Conservation (phyloP, 2,888 invertebrate genomes). For the Pimpla rufipes region DNA sequence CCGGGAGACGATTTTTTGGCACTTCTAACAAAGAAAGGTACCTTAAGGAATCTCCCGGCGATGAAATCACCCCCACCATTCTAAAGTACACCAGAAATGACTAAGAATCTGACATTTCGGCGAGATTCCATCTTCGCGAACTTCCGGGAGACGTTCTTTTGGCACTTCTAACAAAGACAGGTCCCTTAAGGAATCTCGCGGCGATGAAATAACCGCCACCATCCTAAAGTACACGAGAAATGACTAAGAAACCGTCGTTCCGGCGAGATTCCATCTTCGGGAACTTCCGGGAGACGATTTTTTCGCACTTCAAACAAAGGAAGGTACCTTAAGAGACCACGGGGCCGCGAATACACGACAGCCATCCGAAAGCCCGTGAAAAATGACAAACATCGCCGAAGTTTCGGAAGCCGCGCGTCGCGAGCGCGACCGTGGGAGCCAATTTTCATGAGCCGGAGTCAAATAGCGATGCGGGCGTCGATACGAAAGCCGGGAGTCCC, state of each 20-base stretch:
- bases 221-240: background rate
- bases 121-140: background rate
- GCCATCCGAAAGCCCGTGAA: constrained; percentile 6
- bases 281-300: background rate
- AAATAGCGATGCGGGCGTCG: constrained; percentile 44
- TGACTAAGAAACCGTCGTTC: background rate
- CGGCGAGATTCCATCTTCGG: background rate
- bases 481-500: constrained; percentile 36
- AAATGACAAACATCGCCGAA: constrained; percentile 8
- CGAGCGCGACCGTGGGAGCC: background rate
- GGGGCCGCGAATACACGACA: background rate
- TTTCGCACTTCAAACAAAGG: constrained; percentile 1
- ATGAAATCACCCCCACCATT: too few species aligned
- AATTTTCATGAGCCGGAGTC: constrained; percentile 44
- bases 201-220: too few species aligned
- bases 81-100: background rate
- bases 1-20: background rate
- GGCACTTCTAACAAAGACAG: too few species aligned
- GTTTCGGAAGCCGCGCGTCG: constrained; percentile 17
- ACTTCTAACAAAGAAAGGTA: too few species aligned
- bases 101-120: background rate
- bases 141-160: background rate
- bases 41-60: too few species aligned
- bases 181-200: too few species aligned
- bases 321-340: background rate